Evolutionary conservation across 2,888 invertebrate species (phyloP), one percentile per base, ranked within the genome.

Genomic region (Cheilosia variabilis): DNA sequence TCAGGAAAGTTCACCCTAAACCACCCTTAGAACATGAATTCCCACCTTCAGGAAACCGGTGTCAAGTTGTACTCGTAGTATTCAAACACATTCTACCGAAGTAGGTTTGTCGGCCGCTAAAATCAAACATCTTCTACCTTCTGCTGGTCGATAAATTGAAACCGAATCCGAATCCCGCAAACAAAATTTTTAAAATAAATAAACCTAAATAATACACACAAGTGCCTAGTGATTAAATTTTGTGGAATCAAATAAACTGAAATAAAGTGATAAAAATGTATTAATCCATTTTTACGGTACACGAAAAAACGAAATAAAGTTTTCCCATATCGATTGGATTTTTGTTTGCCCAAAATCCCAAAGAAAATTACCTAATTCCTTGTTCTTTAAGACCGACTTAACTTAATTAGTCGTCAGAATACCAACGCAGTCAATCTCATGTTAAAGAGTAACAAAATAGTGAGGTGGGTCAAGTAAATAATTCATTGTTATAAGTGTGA

Each of bases 151-250:
- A 75, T 75, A 50, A 27, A 57, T 58, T 75, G 4, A 15, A 24
- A 10, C 22, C 5, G 10, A 15, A 24, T n/a, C 22, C 5, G 10
- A 53, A 45, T 47, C 58, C 37, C 34, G 10, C 15, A 57, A 50
- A n/a, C 19, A 34, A 73, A 7, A 63, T 17, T 58, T 17, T 58
- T 31, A 31, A 50, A 58, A 19, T n/a, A 41, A 6, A 13, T 24
- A 58, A 73, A 37, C 24, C 13, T 57, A 6, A 50, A 17, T 37
- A 10, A 62, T 7, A 19, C 24, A 68, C 43, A 65, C 17, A 41
- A 79, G 81, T 82, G 71, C 65, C 71, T 77, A 66, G 77, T 72
- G 57, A 76, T 57, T 55, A 7, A 62, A 52, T 13, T 62, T 68
- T 43, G 2, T 47, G 27, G n/a, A 22, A 19, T 50, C 19, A 6